phyloP scores from a whole-genome alignment of 2,113 vertebrate species.

The Dromiciops gliroides region DNA sequence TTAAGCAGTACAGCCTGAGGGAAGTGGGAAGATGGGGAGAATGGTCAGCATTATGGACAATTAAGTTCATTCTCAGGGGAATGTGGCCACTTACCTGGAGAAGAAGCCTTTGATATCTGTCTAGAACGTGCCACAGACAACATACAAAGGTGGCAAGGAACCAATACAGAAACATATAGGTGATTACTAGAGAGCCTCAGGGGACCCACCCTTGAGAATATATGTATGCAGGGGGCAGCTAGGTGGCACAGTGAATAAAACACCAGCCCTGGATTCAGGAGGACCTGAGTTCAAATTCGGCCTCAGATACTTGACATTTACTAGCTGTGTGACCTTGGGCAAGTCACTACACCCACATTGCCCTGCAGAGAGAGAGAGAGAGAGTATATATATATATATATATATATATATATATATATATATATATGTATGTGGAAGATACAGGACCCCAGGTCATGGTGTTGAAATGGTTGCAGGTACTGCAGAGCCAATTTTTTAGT shows the following conservation, averaged over 20 bases:
- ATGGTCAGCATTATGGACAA: background rate
- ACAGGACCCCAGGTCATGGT: background rate
- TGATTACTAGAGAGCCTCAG: background rate
- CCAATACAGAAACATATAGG: background rate
- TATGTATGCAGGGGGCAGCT: too few relatives aligned
- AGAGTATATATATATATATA: background rate
- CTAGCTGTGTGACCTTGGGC: too few relatives aligned
- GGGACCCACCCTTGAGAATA: background rate
- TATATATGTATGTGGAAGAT: background rate
- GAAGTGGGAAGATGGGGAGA: background rate
- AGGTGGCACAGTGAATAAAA: too few relatives aligned
- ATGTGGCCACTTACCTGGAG: background rate
- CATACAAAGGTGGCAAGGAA: background rate
- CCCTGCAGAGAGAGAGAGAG: too few relatives aligned
- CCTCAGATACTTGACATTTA: too few relatives aligned
- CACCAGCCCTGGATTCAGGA: too few relatives aligned
- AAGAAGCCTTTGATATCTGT: background rate
- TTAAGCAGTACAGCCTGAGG: background rate
- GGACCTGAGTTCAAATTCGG: too few relatives aligned
- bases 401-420: background rate
- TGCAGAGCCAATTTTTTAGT: background rate
- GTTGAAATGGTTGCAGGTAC: background rate
- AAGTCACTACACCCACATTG: too few relatives aligned
- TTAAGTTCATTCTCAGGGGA: background rate
- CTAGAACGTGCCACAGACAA: background rate